phyloP scores from a whole-genome alignment of 1,140 invertebrate genomes.

The Ostrea denselamellosa region DNA sequence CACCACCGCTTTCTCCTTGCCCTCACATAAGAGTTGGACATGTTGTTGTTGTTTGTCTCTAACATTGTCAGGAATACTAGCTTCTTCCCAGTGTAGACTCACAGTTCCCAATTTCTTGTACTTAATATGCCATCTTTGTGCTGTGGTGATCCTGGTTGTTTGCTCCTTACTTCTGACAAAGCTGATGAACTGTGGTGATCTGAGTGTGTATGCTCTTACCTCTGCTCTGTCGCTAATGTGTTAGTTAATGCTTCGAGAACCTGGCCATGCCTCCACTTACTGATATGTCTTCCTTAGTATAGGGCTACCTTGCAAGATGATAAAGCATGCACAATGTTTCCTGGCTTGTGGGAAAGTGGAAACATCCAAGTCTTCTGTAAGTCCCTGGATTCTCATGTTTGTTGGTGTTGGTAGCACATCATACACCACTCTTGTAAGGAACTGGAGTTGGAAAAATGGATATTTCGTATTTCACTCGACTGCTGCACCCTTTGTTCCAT shows the following conservation, averaged over 20 bases:
- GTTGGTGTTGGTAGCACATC: not conserved
- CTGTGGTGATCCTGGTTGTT: not conserved
- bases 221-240: not conserved
- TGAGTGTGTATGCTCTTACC: not conserved
- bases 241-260: not conserved
- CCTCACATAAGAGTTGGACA: constrained; percentile 10
- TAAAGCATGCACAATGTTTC: not conserved
- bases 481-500: not conserved
- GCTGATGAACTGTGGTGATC: not conserved
- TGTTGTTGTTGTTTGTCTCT: constrained; percentile 22
- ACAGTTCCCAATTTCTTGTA: constrained; percentile 44
- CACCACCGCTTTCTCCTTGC: constrained; percentile 32
- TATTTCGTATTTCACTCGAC: too few species aligned
- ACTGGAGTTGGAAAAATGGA: too few species aligned
- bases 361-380: too few species aligned
- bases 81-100: constrained; percentile 32
- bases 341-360: not conserved
- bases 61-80: constrained; percentile 36
- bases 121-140: constrained; percentile 10
- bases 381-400: not conserved
- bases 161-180: not conserved
- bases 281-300: not conserved
- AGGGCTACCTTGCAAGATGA: not conserved
- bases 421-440: too few species aligned
- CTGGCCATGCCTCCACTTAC: not conserved